Percentiles rank a stretch among this genome's conserved stretches.
These are phyloP conservation scores for Tubulanus polymorphus DNA, from an alignment of 2,888 invertebrate genomes.

Conservation along the genomic window DNA sequence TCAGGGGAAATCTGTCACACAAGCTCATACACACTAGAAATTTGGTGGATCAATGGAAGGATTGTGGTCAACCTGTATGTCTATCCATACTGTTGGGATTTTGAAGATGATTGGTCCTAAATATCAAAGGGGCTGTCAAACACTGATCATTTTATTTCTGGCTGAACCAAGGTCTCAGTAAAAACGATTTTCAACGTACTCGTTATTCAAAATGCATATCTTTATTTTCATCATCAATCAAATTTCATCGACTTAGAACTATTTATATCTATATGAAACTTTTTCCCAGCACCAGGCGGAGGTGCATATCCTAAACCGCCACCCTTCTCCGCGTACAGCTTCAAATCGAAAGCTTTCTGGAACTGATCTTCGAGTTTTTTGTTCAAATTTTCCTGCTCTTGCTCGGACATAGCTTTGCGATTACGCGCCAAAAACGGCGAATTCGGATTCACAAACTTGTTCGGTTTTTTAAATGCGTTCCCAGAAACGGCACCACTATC, in stretches of 20 bases:
- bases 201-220: no score
- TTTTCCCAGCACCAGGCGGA: conserved; percentile 32
- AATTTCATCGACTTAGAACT: conserved; percentile 32
- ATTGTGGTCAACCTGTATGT: no score
- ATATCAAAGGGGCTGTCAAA: no score
- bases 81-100: no score
- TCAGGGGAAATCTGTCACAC: no score
- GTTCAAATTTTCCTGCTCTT: conserved; percentile 22
- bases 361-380: conserved; percentile 30
- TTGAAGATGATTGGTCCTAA: no score
- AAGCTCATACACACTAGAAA: no score
- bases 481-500: not conserved
- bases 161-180: no score
- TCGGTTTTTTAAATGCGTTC: conserved; percentile 12
- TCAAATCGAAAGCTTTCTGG: conserved; percentile 28
- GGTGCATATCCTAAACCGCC: conserved; percentile 33
- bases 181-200: no score
- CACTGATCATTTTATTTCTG: no score
- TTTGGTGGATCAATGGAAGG: no score
- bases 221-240: conserved; percentile 20
- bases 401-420: conserved; percentile 24
- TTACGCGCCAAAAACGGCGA: not conserved
- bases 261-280: conserved; percentile 32
- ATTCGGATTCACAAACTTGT: conserved; percentile 1
- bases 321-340: conserved; percentile 24